phyloP scores from a whole-genome alignment of 2,797 vertebrate species.

The Dromococcyx pavoninus region DNA sequence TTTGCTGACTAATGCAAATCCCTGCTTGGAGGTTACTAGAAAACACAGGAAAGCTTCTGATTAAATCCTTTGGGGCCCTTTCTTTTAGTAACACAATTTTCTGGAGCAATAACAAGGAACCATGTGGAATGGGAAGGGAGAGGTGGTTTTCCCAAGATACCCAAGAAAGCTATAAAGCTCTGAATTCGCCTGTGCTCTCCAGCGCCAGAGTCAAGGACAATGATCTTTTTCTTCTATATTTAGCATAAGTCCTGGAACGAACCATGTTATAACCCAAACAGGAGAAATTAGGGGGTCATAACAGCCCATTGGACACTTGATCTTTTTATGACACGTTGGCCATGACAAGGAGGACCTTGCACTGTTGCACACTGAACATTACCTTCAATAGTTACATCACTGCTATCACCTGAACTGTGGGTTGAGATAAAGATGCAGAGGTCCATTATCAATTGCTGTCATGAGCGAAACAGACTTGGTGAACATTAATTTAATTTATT shows the following conservation, averaged over 20 bases:
- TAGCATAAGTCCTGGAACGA: not conserved
- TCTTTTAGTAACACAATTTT: not conserved
- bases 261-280: not conserved
- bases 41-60: slow-evolving; percentile 52
- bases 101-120: not conserved
- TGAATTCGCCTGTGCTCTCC: not conserved
- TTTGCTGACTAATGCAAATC: not conserved
- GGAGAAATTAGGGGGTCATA: no score
- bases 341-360: not conserved
- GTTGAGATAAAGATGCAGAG: not conserved
- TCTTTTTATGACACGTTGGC: not conserved
- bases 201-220: not conserved
- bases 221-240: not conserved
- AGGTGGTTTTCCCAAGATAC: slow-evolving; percentile 27
- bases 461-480: rapidly evolving
- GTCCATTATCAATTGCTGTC: not conserved
- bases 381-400: not conserved
- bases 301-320: not conserved
- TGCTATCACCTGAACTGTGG: not conserved
- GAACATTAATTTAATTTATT: not conserved
- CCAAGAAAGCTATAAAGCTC: not conserved
- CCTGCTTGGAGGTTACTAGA: not conserved
- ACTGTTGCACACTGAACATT: not conserved
- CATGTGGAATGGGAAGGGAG: not conserved
- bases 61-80: not conserved